A percentile compares a stretch with the other conserved stretches of the same genome.
Conservation (phyloP, 2,113 vertebrate species). For the Podarcis raffonei region DNA sequence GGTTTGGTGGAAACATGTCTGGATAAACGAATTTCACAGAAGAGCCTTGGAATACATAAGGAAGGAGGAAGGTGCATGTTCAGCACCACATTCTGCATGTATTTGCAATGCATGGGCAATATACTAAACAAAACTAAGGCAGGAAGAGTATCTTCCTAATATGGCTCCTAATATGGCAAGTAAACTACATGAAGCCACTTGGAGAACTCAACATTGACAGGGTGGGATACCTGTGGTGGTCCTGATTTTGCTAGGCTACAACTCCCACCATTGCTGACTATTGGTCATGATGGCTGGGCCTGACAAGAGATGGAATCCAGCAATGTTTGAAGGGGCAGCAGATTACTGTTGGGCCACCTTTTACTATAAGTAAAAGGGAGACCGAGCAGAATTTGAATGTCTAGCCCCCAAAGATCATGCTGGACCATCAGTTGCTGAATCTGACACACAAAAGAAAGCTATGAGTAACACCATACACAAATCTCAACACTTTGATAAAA, state of each 20-base stretch:
- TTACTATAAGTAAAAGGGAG: background rate
- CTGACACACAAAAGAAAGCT: slow-evolving; percentile 2
- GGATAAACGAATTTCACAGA: background rate
- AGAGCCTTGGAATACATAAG: background rate
- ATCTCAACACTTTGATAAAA: background rate
- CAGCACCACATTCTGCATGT: background rate
- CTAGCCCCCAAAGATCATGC: fast-evolving
- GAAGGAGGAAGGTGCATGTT: background rate
- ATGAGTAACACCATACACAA: background rate
- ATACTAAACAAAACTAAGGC: background rate
- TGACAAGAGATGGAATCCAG: background rate
- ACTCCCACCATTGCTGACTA: background rate
- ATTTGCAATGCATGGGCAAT: background rate
- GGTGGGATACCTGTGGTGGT: background rate
- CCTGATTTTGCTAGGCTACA: background rate
- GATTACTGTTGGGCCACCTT: background rate
- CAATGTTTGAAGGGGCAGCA: background rate
- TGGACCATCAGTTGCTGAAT: background rate
- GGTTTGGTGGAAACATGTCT: background rate
- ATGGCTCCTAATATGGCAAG: too few species aligned
- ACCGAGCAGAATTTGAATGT: background rate
- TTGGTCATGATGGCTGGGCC: background rate
- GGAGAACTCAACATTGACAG: background rate
- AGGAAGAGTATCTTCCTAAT: background rate
- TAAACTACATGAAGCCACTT: background rate